phyloP scores from a whole-genome alignment of 2,113 vertebrate genomes.

The Sporophila hypoxantha region DNA sequence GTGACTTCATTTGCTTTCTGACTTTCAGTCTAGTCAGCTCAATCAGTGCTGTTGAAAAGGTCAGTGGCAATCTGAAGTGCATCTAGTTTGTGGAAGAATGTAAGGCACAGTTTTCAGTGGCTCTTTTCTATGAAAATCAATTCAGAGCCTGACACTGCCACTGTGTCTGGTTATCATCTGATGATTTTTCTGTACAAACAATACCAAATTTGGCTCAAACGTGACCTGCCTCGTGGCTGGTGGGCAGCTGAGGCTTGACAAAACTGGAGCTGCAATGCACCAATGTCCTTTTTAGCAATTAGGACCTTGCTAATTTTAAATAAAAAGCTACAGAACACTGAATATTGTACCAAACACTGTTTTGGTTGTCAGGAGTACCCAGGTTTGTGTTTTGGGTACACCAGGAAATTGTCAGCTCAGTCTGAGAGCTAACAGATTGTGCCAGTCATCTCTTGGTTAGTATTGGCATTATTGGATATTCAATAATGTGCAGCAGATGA shows the following conservation, averaged over 20 bases:
- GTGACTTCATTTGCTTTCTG: slow-evolving; percentile 38
- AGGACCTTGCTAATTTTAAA: background rate
- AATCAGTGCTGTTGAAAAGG: slow-evolving; percentile 60
- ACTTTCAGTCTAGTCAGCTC: background rate
- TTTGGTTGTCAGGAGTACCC: background rate
- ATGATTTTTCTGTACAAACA: background rate
- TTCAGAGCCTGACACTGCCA: background rate
- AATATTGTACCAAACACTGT: background rate
- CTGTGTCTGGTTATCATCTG: background rate
- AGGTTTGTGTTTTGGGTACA: background rate
- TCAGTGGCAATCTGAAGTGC: slow-evolving; percentile 36
- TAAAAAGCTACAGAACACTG: background rate
- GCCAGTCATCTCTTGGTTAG: background rate
- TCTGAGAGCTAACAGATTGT: background rate
- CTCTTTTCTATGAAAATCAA: background rate
- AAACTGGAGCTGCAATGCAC: background rate
- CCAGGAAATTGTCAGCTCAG: background rate
- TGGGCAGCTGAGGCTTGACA: background rate
- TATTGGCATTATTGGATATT: slow-evolving; percentile 27
- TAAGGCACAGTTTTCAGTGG: slow-evolving; percentile 13
- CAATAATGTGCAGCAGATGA: slow-evolving; percentile 26
- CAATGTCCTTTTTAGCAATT: background rate
- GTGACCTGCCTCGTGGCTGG: background rate
- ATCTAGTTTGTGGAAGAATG: slow-evolving; percentile 8
- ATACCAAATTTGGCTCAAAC: background rate